These are phyloP conservation scores for Halcyon chelicuti DNA, from an alignment of 2,797 vertebrate genomes.

Conservation along the genomic window DNA sequence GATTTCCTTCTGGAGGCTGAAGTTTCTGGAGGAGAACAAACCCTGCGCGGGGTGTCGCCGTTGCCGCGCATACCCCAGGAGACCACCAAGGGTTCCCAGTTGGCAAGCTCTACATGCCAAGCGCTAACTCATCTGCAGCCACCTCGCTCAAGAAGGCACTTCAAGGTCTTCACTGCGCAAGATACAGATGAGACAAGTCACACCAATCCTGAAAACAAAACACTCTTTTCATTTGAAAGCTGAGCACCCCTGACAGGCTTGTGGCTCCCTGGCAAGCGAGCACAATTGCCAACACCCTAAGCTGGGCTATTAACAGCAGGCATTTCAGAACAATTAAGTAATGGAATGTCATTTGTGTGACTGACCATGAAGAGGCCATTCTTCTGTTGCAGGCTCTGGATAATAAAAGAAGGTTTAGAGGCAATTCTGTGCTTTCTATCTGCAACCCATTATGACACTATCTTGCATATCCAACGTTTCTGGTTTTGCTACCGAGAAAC, in stretches of 20 bases:
- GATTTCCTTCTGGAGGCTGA: neutral
- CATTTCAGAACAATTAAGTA: neutral
- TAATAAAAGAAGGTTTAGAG: neutral
- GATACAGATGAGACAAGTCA: neutral
- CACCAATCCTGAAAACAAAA: neutral
- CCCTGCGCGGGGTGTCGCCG: rapidly evolving
- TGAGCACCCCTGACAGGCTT: neutral
- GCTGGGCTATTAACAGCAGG: neutral
- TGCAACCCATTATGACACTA: neutral
- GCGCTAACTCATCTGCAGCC: rapidly evolving
- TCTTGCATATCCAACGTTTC: neutral
- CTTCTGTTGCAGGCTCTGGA: neutral
- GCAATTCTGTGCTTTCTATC: neutral
- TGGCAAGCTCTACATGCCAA: neutral
- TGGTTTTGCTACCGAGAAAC: neutral
- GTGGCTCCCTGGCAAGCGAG: neutral
- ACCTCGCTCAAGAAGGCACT: neutral
- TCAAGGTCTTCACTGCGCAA: neutral
- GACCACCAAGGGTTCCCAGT: neutral
- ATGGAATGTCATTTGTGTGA: neutral
- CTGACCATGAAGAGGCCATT: neutral
- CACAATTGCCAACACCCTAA: neutral
- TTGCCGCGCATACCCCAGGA: rapidly evolving
- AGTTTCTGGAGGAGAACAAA: neutral
- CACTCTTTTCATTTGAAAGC: neutral